phyloP scores from a whole-genome alignment of 2,113 vertebrate genomes.

The Odobenus rosmarus region DNA sequence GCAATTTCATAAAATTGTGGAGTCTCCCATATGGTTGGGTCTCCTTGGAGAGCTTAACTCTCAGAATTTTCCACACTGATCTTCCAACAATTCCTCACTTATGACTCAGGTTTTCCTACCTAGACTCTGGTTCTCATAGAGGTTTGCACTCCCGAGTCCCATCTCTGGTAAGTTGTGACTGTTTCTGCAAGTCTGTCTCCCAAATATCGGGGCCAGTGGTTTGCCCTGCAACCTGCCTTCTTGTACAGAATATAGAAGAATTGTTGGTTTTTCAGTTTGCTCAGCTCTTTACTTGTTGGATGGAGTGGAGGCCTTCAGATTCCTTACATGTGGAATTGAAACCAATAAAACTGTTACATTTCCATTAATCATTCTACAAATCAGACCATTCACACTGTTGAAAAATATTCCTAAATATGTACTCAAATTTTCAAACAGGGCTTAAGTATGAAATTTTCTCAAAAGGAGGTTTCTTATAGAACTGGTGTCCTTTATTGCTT shows the following conservation, averaged over 20 bases:
- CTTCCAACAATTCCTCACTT: not conserved
- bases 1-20: not conserved
- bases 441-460: not conserved
- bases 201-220: not conserved
- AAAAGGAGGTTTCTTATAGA: not conserved
- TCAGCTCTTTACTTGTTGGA: not conserved
- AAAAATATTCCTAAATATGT: not conserved
- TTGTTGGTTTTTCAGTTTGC: not conserved
- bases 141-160: not conserved
- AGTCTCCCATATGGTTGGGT: not conserved
- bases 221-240: not conserved
- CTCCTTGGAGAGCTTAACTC: not conserved
- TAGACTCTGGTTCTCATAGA: not conserved
- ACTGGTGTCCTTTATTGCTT: not conserved
- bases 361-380: not conserved
- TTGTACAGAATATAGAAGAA: not conserved
- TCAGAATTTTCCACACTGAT: not conserved
- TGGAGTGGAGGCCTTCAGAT: not conserved
- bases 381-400: not conserved
- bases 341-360: not conserved
- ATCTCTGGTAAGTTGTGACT: not conserved
- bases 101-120: not conserved
- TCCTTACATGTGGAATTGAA: not conserved
- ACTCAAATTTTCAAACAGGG: not conserved
- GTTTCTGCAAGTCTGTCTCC: not conserved